Conservation (phyloP, 2,888 invertebrate species). For the Andricus curvator region DNA sequence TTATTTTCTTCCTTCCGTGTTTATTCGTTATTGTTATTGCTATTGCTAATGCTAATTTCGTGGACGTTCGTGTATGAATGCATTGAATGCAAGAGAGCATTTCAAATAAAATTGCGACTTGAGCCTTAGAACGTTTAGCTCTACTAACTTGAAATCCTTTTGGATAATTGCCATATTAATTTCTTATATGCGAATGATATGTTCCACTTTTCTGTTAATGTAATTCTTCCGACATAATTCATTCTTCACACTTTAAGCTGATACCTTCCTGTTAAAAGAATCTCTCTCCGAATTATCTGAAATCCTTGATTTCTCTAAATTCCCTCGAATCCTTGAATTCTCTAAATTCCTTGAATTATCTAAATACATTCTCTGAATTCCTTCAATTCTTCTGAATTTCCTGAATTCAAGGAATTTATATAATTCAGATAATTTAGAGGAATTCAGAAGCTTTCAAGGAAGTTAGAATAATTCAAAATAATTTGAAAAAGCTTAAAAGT, state of each 20-base stretch:
- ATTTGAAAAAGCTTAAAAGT: no score
- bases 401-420: no score
- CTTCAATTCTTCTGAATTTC: no score
- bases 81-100: background rate
- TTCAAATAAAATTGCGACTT: background rate
- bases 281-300: no score
- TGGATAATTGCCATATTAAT: constrained; percentile 38
- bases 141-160: constrained; percentile 35
- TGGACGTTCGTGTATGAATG: background rate
- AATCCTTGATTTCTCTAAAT: no score
- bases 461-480: no score
- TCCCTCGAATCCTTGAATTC: no score
- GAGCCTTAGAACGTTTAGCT: constrained; percentile 4
- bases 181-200: constrained; percentile 6
- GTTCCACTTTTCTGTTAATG: constrained; percentile 27
- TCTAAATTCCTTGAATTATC: no score
- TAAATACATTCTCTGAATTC: no score
- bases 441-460: no score
- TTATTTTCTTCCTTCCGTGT: background rate
- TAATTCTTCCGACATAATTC: constrained; percentile 6
- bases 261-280: no score
- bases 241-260: background rate
- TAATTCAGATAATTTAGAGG: no score
- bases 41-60: background rate
- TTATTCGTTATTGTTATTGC: constrained; percentile 11